Base-by-base conservation (phyloP, 2,797 vertebrate genomes). In the Craterocephalus amniculus region DNA sequence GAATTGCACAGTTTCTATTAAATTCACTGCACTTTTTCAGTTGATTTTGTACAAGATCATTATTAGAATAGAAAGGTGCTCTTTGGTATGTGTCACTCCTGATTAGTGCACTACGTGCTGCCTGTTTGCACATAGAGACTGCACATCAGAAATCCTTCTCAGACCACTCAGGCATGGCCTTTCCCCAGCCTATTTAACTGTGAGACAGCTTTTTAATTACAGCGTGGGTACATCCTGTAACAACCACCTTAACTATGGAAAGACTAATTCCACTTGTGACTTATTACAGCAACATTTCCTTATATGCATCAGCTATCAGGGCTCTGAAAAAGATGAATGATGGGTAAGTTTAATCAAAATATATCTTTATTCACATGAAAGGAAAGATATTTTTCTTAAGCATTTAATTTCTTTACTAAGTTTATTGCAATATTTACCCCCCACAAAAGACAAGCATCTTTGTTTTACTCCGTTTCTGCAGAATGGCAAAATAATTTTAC, bases 91-190 rank as follows among this genome's bases (percentile, higher is more conserved):
- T 51, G 49, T 51, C 49, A 26, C n/a, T 26, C 5, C 49, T 24
- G 49, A 51, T 51, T 51, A 51, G n/a, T 26, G 4, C 48, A 51
- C 18, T 45, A 6, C 62, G 32, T 61, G 51, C 40, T 16, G 34
- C n/a, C 26, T 52, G 24, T 43, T 49, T 54, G 11, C 10, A 32
- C 32, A 59, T 20, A 27, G 13, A 52, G 40, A 65, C 56, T 74
- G 40, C 1, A 18, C 60, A 24, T 40, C 27, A 58, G 65, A 76
- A 59, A 62, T 80, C 71, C 61, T 18, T 7, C 31, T n/a, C 56
- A 38, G n/a, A 57, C 74, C 72, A 80, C 74, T 78, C 29, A 51
- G 22, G 60, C 36, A 36, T 63, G 58, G 18, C 73, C 57, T 40
- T 32, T 11, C 60, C 55, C 66, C 6, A 43, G 32, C 43, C 55